Evolutionary conservation across 2,113 vertebrate species (phyloP).

Genomic region (Colossoma macropomum): DNA sequence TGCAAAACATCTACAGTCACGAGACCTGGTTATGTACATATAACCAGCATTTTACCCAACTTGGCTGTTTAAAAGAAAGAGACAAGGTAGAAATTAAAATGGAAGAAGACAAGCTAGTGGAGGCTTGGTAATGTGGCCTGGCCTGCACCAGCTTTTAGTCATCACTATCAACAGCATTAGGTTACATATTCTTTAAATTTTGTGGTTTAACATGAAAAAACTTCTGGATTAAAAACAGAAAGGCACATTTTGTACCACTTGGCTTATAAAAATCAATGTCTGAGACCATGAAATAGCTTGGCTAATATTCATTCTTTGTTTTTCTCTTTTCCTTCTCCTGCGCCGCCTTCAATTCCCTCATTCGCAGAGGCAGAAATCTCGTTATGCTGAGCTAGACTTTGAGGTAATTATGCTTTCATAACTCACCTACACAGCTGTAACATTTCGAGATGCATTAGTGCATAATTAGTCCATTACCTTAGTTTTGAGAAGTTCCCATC

Average conservation of each 20-base stretch:
- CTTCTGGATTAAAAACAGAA: not conserved
- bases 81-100: too few relatives aligned
- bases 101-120: too few relatives aligned
- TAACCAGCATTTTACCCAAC: too few relatives aligned
- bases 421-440: not conserved
- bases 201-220: not conserved
- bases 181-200: not conserved
- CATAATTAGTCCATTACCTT: conserved; percentile 1
- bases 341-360: conserved; percentile 6
- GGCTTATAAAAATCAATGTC: not conserved
- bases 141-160: too few relatives aligned
- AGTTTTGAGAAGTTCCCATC: not conserved
- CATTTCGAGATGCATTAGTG: not conserved
- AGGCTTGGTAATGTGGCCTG: too few relatives aligned
- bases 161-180: too few relatives aligned
- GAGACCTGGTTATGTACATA: too few relatives aligned
- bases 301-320: conserved; percentile 14
- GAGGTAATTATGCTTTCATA: conserved; percentile 82
- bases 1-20: too few relatives aligned
- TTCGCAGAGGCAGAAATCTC: conserved; percentile 93
- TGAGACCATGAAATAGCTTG: not conserved
- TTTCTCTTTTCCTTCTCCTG: conserved; percentile 28
- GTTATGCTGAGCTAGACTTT: conserved; percentile 97
- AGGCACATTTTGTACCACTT: not conserved
- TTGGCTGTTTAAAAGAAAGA: too few relatives aligned